Evolutionary conservation across 23 tunicate species (phyloP).

Genomic region (Pegea sp.): DNA sequence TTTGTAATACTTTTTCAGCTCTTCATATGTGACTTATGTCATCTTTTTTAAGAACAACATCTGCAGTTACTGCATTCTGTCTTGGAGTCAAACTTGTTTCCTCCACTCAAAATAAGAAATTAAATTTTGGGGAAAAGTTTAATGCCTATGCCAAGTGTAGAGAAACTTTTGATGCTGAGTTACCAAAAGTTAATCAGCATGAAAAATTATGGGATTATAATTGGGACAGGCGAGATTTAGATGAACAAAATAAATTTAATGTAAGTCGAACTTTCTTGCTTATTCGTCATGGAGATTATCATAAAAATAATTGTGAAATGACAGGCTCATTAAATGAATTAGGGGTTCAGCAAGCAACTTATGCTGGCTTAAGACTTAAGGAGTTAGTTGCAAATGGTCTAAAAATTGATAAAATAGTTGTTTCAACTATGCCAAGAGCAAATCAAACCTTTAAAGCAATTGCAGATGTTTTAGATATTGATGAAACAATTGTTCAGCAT

Average conservation of each 20-base stretch:
- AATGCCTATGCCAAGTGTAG: no score
- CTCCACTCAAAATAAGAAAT: no score
- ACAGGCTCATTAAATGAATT: neutral
- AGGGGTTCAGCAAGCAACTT: neutral
- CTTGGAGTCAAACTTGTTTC: no score
- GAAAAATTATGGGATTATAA: neutral
- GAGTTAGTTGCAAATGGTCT: neutral
- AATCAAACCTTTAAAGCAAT: neutral
- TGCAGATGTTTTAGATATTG: neutral
- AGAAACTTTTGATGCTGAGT: no score
- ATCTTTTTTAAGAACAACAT: no score
- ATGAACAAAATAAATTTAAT: neutral
- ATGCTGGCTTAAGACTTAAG: neutral
- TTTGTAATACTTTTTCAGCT: no score
- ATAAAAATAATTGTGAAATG: neutral
- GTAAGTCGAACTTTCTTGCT: neutral
- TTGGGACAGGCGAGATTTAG: neutral
- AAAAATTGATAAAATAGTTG: neutral
- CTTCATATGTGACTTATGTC: no score
- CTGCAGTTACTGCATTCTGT: no score
- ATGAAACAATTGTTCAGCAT: neutral
- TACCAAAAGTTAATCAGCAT: no score
- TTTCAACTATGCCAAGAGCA: conserved; percentile 2
- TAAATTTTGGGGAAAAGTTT: no score
- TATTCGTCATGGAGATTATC: neutral